Percentiles rank a stretch among this genome's conserved stretches.
phyloP scores from a whole-genome alignment of 2,888 invertebrate species.

The Pristionchus entomophagus region DNA sequence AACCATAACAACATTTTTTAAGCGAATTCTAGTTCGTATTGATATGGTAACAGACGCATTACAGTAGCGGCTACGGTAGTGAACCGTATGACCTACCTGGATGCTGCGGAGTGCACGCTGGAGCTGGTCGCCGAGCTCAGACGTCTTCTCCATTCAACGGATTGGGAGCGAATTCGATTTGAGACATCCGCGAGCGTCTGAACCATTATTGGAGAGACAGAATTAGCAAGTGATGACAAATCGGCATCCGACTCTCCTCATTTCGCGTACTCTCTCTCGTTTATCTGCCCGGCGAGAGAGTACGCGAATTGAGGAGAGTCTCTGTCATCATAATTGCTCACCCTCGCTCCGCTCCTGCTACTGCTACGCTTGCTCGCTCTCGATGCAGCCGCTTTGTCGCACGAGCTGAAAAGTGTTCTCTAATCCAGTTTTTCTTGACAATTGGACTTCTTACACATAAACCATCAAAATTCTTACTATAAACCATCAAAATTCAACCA shows the following conservation, averaged over 20 bases:
- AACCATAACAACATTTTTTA: no score
- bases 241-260: no score
- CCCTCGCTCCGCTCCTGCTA: slow-evolving; percentile 30
- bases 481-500: no score
- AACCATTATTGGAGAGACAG: not conserved
- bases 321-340: not conserved
- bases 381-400: slow-evolving; percentile 4
- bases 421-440: no score
- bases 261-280: no score
- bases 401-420: not conserved
- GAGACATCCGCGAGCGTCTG: slow-evolving; percentile 56
- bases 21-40: no score
- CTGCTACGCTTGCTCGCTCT: slow-evolving; percentile 35
- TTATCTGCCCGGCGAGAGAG: no score
- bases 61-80: no score
- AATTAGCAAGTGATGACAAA: no score
- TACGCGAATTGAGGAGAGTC: not conserved
- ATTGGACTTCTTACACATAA: no score
- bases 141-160: slow-evolving; percentile 49
- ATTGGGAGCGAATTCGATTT: slow-evolving; percentile 56
- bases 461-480: no score
- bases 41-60: no score
- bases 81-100: not conserved
- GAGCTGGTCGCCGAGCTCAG: not conserved
- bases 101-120: slow-evolving; percentile 15